These are phyloP conservation scores for Harpegnathos saltator DNA, from an alignment of 1,140 invertebrate genomes.

Conservation along the genomic window DNA sequence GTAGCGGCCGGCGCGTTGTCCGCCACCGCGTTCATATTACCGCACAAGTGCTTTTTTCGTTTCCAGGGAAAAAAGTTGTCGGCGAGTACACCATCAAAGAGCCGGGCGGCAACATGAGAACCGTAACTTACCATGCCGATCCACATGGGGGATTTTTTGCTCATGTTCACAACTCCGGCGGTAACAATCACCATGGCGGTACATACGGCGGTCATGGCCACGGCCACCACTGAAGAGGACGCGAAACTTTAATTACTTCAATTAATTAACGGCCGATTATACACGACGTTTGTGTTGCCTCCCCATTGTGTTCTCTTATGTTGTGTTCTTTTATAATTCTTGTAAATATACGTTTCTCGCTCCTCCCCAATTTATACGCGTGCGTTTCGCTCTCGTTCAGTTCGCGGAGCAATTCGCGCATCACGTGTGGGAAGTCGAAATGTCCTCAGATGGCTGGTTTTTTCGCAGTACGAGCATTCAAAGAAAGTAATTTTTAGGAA, in stretches of 20 bases:
- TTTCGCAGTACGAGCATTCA: too few relatives aligned
- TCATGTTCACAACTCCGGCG: constrained; percentile 89
- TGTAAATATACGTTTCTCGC: constrained; percentile 40
- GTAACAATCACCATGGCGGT: constrained; percentile 83
- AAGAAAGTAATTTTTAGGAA: too few relatives aligned
- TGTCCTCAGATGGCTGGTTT: too few relatives aligned
- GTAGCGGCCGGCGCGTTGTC: not conserved
- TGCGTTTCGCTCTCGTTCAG: not conserved
- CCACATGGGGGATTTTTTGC: constrained; percentile 93
- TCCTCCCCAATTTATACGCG: not conserved
- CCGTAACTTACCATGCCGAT: constrained; percentile 92
- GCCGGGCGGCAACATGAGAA: constrained; percentile 91
- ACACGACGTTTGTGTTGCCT: too few relatives aligned
- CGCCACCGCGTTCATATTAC: not conserved
- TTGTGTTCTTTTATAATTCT: constrained; percentile 16
- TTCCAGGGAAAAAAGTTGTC: constrained; percentile 80
- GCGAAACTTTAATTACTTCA: constrained; percentile 1
- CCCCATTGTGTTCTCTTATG: too few relatives aligned
- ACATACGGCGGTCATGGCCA: constrained; percentile 79
- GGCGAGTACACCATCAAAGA: constrained; percentile 92
- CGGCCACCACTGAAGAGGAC: constrained; percentile 7
- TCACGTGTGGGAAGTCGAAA: too few relatives aligned
- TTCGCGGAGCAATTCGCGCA: too few relatives aligned
- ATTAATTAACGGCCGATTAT: too few relatives aligned
- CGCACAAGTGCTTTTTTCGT: not conserved